Evolutionary conservation across 2,113 vertebrate species (phyloP).

Genomic region (Callionymus lyra): DNA sequence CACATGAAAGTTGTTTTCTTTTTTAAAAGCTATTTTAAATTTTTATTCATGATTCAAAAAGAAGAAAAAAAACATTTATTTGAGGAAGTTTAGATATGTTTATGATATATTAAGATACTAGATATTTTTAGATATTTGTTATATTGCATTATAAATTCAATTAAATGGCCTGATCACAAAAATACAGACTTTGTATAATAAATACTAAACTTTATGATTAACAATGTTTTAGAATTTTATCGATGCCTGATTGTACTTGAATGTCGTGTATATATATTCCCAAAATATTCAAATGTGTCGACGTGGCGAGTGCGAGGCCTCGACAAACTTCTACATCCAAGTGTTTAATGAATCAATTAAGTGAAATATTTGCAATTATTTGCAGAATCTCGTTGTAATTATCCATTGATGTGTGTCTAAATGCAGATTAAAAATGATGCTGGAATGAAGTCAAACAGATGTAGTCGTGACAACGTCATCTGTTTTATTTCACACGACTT

Average conservation of each 20-base stretch:
- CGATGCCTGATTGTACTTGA: not conserved
- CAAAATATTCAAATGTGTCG: slow-evolving; percentile 32
- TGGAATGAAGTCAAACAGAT: slow-evolving; percentile 34
- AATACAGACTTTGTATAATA: too few relatives aligned
- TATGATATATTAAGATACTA: too few relatives aligned
- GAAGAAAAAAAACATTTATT: too few relatives aligned
- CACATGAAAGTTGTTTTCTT: too few relatives aligned
- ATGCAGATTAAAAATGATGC: slow-evolving; percentile 42
- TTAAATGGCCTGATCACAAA: too few relatives aligned
- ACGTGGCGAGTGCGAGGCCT: too few relatives aligned
- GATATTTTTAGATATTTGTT: too few relatives aligned
- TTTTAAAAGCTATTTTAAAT: too few relatives aligned
- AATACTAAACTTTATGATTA: too few relatives aligned
- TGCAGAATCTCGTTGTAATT: slow-evolving; percentile 39
- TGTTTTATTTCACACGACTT: slow-evolving; percentile 9
- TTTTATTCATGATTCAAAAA: too few relatives aligned
- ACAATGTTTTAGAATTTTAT: not conserved
- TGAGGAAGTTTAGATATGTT: too few relatives aligned
- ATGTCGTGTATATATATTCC: slow-evolving; percentile 26
- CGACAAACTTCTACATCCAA: slow-evolving; percentile 12
- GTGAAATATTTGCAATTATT: slow-evolving; percentile 55
- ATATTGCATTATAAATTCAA: too few relatives aligned
- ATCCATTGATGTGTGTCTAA: slow-evolving; percentile 44
- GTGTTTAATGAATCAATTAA: slow-evolving; percentile 54
- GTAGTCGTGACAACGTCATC: slow-evolving; percentile 10